Conservation (phyloP, 2,113 vertebrate species). For the Dipodomys ordii region DNA sequence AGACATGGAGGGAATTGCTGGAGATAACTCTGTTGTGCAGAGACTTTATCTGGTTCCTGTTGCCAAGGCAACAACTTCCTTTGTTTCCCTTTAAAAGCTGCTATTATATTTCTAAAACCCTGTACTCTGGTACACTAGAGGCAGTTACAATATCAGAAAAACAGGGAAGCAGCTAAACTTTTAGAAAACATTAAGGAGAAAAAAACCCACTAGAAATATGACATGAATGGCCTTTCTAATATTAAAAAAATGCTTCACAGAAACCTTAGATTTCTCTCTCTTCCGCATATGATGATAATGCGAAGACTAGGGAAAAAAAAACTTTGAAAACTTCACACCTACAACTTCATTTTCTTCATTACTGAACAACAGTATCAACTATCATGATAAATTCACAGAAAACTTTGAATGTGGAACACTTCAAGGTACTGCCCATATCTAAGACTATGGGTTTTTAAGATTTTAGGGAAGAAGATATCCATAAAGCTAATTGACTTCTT, state of each 20-base stretch:
- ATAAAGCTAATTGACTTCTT: background rate
- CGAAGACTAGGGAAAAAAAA: background rate
- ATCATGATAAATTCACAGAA: background rate
- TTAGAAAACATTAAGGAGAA: background rate
- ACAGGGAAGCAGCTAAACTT: conserved; percentile 66
- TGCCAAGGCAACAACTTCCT: conserved; percentile 84
- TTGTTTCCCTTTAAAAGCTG: conserved; percentile 81
- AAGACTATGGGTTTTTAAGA: background rate
- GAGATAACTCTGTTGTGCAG: conserved; percentile 72
- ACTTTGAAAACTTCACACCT: background rate
- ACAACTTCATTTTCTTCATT: background rate
- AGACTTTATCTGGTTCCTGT: conserved; percentile 70
- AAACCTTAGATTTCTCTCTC: background rate
- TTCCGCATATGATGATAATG: conserved; percentile 8
- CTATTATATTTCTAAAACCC: conserved; percentile 72
- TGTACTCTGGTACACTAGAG: conserved; percentile 72
- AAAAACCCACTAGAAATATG: background rate
- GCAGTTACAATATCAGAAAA: conserved; percentile 56
- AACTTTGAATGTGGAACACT: background rate
- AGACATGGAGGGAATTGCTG: conserved; percentile 80
- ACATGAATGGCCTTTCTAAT: background rate
- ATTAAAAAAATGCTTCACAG: conserved; percentile 42
- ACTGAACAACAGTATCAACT: background rate
- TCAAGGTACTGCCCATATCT: background rate
- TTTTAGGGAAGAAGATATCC: background rate